Percentiles rank a stretch among this genome's conserved stretches.
Conservation (phyloP, 2,888 invertebrate genomes). For the Tubulanus polymorphus region DNA sequence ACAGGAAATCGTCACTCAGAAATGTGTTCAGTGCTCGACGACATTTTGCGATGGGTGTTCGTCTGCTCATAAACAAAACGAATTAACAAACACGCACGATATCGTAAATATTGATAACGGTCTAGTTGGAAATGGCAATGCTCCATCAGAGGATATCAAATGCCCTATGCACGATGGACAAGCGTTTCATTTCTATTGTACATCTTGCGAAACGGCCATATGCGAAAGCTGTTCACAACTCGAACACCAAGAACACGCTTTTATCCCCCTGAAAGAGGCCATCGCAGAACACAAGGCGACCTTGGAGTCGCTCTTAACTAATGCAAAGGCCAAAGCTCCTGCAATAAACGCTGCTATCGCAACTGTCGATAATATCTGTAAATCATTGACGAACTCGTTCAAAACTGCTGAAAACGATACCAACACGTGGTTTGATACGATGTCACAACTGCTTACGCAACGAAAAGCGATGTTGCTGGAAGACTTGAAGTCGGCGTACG, state of each 20-base stretch:
- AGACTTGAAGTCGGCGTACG: slow-evolving; percentile 44
- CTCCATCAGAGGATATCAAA: slow-evolving; percentile 29
- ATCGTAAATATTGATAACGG: slow-evolving; percentile 38
- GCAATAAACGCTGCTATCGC: slow-evolving; percentile 42
- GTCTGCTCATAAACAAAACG: slow-evolving; percentile 29
- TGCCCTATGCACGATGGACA: slow-evolving; percentile 51
- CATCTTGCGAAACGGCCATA: slow-evolving; percentile 57
- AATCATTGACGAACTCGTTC: slow-evolving; percentile 29
- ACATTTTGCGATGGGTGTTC: slow-evolving; percentile 45
- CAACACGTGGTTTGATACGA: slow-evolving; percentile 44
- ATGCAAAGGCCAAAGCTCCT: slow-evolving; percentile 47
- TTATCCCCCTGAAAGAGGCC: slow-evolving; percentile 53
- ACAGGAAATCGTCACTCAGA: slow-evolving; percentile 33
- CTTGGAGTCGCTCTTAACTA: slow-evolving; percentile 40
- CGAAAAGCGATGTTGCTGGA: slow-evolving; percentile 43
- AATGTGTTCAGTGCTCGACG: slow-evolving; percentile 45
- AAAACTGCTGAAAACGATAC: slow-evolving; percentile 41
- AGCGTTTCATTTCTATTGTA: slow-evolving; percentile 54
- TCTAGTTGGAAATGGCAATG: slow-evolving; percentile 31
- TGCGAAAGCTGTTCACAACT: slow-evolving; percentile 56
- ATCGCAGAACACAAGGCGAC: slow-evolving; percentile 51
- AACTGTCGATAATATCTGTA: slow-evolving; percentile 36
- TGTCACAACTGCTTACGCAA: slow-evolving; percentile 41
- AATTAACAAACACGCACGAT: slow-evolving; percentile 26
- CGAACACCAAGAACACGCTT: slow-evolving; percentile 55